Evolutionary conservation across 2,797 vertebrate genomes (phyloP).

Genomic region (Malurus leucopterus): DNA sequence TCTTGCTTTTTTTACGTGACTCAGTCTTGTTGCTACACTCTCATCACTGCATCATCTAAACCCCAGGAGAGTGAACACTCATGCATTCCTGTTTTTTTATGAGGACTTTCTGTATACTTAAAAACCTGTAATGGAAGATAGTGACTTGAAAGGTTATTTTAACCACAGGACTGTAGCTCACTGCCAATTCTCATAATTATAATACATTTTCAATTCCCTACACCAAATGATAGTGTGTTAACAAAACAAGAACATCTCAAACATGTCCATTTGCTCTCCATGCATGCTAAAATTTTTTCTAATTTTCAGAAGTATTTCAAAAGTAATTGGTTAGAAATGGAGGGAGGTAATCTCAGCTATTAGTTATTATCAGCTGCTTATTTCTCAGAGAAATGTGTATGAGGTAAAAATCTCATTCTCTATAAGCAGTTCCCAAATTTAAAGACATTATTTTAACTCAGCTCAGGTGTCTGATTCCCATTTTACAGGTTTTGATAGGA

Average conservation of each 20-base stretch:
- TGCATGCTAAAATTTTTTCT: not conserved
- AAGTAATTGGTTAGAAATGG: not conserved
- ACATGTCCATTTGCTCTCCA: not conserved
- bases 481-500: not conserved
- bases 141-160: not conserved
- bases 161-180: not conserved
- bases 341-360: not conserved
- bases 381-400: not conserved
- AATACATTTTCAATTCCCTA: not conserved
- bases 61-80: not conserved
- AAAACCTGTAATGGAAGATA: not conserved
- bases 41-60: not conserved
- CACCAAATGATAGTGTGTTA: not conserved
- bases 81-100: not conserved
- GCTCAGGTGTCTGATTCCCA: not conserved
- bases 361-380: not conserved
- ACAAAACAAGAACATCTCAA: not conserved
- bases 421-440: not conserved
- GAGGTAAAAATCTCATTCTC: not conserved
- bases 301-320: not conserved
- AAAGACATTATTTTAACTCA: not conserved
- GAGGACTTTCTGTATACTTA: not conserved
- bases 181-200: not conserved
- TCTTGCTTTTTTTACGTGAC: not conserved
- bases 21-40: not conserved